Conservation (phyloP, 1,140 invertebrate species). For the Thalassaphorura encarpata region DNA sequence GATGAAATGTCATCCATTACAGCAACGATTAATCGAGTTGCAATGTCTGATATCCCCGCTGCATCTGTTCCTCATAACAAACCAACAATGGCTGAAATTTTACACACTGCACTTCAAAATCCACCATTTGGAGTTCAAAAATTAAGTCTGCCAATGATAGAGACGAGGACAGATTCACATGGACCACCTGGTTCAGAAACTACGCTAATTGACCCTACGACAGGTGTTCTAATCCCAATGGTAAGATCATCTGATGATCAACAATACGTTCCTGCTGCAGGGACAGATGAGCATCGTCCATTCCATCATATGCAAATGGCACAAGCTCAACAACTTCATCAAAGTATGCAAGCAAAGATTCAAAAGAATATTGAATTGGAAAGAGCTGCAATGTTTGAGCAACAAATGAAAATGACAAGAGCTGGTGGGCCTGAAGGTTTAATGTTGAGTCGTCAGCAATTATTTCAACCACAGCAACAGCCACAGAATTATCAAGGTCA, state of each 20-base stretch:
- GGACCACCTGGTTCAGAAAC: slow-evolving; percentile 34
- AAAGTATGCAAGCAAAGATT: background rate
- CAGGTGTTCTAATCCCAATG: slow-evolving; percentile 61
- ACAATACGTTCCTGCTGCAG: too few relatives aligned
- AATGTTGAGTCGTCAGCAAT: too few relatives aligned
- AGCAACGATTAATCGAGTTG: background rate
- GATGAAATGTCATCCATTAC: background rate
- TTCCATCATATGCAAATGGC: too few relatives aligned
- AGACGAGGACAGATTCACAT: slow-evolving; percentile 1
- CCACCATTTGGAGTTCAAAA: background rate
- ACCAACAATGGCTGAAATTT: background rate
- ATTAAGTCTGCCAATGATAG: background rate
- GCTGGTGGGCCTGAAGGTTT: too few relatives aligned
- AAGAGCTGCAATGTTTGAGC: background rate
- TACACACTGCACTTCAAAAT: background rate
- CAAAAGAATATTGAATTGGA: background rate
- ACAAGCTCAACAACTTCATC: too few relatives aligned
- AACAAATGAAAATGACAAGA: too few relatives aligned
- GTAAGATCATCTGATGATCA: too few relatives aligned
- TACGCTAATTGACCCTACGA: slow-evolving; percentile 62
- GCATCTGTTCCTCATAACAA: background rate
- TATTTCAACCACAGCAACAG: background rate
- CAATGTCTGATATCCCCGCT: background rate
- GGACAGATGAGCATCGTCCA: too few relatives aligned
- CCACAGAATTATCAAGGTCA: background rate